phyloP scores from a whole-genome alignment of 1,140 invertebrate genomes.

The Condylostylus longicornis region DNA sequence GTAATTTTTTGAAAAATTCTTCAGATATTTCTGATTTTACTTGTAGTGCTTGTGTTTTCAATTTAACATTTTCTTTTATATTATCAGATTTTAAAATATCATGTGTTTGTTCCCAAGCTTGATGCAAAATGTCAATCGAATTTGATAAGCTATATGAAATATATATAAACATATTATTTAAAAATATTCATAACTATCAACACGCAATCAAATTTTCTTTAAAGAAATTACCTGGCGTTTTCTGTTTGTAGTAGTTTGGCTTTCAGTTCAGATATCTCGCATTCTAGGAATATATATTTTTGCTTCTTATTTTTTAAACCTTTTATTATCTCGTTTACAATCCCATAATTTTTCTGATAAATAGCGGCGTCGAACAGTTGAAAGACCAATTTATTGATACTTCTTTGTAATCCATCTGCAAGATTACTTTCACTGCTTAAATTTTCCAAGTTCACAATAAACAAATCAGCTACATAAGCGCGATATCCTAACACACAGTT shows the following conservation, averaged over 20 bases:
- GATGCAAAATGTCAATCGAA: too few species aligned
- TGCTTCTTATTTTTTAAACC: background rate
- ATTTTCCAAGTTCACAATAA: background rate
- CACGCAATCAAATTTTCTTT: background rate
- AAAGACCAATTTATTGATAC: background rate
- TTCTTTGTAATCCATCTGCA: background rate
- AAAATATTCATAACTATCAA: background rate
- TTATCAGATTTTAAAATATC: too few species aligned
- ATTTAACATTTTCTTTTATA: too few species aligned
- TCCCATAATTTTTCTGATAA: background rate
- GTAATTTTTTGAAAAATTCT: too few species aligned
- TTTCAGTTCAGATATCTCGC: background rate
- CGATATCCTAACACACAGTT: conserved; percentile 5
- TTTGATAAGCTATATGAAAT: too few species aligned
- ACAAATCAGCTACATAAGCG: conserved; percentile 1
- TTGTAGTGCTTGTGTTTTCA: too few species aligned
- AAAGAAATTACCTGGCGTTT: background rate
- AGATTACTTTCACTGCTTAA: background rate
- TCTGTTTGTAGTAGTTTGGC: background rate
- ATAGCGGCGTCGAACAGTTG: background rate
- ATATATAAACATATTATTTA: too few species aligned
- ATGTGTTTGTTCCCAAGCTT: too few species aligned
- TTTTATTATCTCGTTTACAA: background rate
- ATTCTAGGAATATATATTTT: background rate
- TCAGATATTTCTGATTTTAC: too few species aligned